phyloP scores from a whole-genome alignment of 2,113 vertebrate species.

The Symphodus melops region DNA sequence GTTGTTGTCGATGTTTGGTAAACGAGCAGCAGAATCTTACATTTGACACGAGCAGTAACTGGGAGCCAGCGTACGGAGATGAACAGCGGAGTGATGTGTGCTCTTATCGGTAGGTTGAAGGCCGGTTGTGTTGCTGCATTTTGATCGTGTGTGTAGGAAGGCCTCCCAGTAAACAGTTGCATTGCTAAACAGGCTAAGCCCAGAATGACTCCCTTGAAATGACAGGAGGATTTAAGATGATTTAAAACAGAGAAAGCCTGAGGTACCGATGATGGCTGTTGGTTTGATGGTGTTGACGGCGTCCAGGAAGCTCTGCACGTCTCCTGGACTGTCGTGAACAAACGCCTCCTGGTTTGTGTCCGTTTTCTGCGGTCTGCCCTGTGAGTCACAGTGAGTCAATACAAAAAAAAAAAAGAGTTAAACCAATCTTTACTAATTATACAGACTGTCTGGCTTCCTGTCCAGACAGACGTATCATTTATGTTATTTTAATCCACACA shows the following conservation, averaged over 20 bases:
- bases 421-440: not conserved
- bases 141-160: no score
- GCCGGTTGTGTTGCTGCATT: no score
- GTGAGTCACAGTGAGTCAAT: conserved; percentile 19
- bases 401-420: not conserved
- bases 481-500: conserved; percentile 77
- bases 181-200: not conserved
- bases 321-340: conserved; percentile 85
- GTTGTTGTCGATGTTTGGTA: no score
- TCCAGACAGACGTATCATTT: conserved; percentile 57
- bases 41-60: no score
- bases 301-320: conserved; percentile 88
- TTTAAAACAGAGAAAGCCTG: not conserved
- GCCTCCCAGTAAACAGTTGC: no score
- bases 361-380: conserved; percentile 85
- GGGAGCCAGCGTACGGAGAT: no score
- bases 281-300: conserved; percentile 92
- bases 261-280: conserved; percentile 92
- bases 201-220: not conserved
- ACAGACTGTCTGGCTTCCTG: not conserved
- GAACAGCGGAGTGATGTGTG: no score
- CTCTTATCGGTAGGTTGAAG: no score
- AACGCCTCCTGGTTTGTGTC: conserved; percentile 91
- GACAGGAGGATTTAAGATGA: no score
- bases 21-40: no score